A percentile compares a stretch with the other conserved stretches of the same genome.
Conservation (phyloP, 1,140 invertebrate genomes). For the Scaptomyza montana region DNA sequence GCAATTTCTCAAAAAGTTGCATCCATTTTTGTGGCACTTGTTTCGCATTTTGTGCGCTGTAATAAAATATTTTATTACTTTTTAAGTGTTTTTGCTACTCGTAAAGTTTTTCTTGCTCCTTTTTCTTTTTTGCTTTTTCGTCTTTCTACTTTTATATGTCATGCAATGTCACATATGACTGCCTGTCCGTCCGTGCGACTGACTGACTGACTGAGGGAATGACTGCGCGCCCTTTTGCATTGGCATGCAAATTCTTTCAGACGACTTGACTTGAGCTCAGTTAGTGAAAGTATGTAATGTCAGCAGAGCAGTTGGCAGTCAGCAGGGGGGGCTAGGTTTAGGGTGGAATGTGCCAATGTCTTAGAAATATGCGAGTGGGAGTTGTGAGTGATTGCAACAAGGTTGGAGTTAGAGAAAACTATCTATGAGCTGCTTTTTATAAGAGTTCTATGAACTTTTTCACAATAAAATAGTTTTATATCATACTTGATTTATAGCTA, state of each 20-base stretch:
- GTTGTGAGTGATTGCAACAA: not conserved
- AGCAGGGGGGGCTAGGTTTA: no score
- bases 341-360: constrained; percentile 34
- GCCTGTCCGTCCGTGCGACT: not conserved
- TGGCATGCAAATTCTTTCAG: constrained; percentile 69
- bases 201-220: constrained; percentile 56
- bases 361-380: constrained; percentile 28
- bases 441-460: not conserved
- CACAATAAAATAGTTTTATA: no score
- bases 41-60: constrained; percentile 51
- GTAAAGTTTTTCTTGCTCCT: constrained; percentile 59
- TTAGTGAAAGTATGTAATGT: constrained; percentile 66
- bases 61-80: constrained; percentile 79
- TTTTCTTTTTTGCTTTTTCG: constrained; percentile 10
- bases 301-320: constrained; percentile 35
- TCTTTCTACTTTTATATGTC: constrained; percentile 32
- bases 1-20: constrained; percentile 26
- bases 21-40: constrained; percentile 21
- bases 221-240: constrained; percentile 49
- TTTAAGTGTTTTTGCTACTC: constrained; percentile 76
- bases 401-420: not conserved
- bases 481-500: no score
- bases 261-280: constrained; percentile 50
- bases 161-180: constrained; percentile 74
- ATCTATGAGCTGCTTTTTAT: constrained; percentile 12